phyloP scores from a whole-genome alignment of 2,888 invertebrate species.

The Caenorhabditis doughertyi region DNA sequence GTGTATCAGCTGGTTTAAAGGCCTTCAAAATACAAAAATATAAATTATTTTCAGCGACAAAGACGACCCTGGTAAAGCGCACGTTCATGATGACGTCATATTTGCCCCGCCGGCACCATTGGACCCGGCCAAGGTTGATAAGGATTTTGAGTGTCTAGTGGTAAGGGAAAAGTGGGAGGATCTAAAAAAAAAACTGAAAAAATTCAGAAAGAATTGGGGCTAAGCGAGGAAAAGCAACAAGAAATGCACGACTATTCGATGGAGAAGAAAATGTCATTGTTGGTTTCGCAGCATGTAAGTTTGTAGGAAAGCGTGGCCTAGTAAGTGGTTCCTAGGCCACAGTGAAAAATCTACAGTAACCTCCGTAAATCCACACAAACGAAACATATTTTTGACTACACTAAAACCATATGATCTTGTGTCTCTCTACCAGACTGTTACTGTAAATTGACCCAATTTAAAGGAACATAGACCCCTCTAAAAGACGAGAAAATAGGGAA shows the following conservation, averaged over 20 bases:
- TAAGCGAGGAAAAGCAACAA: constrained; percentile 76
- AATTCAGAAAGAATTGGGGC: constrained; percentile 75
- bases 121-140: constrained; percentile 61
- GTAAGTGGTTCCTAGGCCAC: no score
- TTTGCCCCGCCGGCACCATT: constrained; percentile 43
- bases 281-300: constrained; percentile 70
- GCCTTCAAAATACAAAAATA: not conserved
- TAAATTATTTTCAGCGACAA: constrained; percentile 55
- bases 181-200: not conserved
- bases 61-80: constrained; percentile 51
- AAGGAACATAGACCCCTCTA: no score
- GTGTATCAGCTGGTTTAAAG: no score
- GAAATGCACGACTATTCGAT: constrained; percentile 74
- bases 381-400: no score
- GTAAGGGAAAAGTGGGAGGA: constrained; percentile 41
- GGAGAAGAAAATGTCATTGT: constrained; percentile 78
- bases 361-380: not conserved
- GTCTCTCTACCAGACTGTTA: no score
- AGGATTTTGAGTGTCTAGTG: constrained; percentile 62
- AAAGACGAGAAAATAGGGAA: constrained; percentile 16
- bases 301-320: not conserved
- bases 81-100: constrained; percentile 39
- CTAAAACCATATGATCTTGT: no score
- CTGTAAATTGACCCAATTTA: not conserved
- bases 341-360: no score